Base-by-base conservation (phyloP, 2,113 vertebrate genomes). In the Corapipo altera region DNA sequence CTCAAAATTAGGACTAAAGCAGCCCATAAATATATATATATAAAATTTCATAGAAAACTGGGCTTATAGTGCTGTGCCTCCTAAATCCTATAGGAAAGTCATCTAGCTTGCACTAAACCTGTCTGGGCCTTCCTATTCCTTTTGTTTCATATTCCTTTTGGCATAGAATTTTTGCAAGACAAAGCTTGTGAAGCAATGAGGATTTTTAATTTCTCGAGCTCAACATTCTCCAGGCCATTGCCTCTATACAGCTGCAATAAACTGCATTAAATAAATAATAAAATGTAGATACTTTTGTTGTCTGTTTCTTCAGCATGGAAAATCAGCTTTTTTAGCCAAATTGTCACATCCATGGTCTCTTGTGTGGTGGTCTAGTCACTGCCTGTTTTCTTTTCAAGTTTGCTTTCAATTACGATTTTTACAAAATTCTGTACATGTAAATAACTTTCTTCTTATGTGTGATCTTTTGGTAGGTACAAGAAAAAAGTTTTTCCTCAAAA, bases 221-320 rank as follows among this genome's bases (percentile, higher is more conserved):
- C 14, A 43, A 2, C 35, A 48, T 81, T 77, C 37, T 88, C 43
- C 18, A 33, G 5, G 2, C 9, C 15, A 46, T 15, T 71, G 27
- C 8, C 12, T 77, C 86, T 52, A 35, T 7, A 44, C 11, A 64
- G 7, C 13, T 78, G 30, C 39, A 65, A 5, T 30, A 2, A 59
- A 79, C 23, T 69, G 4, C 10, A 66, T 43, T 15, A 27, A 21
- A 37, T 43, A 65, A 32, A 26, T 5, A 61, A 9, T 21, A 46
- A 59, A 61, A 37, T 10, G 18, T 4, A 19, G 2, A 12, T n/a
- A 1, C 0, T 58, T 69, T 48, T 75, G 2, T 15, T 69, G 43
- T 35, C 20, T 79, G 8, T 72, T 73, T 65, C 54, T 72, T 71
- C 58, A 48, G 43, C 26, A 85, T 3, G 49, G 28, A 78, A 78